These are phyloP conservation scores for Anableps anableps DNA, from an alignment of 2,797 vertebrate species.

Conservation along the genomic window DNA sequence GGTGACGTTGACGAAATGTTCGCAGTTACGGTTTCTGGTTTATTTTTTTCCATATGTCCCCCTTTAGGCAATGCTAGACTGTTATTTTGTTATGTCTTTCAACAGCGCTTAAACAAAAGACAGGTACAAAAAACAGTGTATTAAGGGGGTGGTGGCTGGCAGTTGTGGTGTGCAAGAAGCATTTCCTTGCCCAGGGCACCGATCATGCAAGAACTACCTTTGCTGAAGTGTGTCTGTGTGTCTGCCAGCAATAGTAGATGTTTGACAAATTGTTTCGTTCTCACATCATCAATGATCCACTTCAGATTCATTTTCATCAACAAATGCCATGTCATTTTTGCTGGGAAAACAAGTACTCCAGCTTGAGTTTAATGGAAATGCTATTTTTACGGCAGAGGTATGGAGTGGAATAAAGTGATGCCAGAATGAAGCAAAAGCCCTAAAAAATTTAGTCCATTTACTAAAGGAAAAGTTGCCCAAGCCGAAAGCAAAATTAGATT, in stretches of 20 bases:
- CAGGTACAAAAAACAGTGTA: not conserved
- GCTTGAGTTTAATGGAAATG: slow-evolving; percentile 39
- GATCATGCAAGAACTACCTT: not conserved
- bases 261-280: not conserved
- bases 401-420: slow-evolving; percentile 49
- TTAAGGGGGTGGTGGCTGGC: not conserved
- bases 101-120: not conserved
- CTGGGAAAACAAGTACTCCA: slow-evolving; percentile 43
- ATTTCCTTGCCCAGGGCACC: not conserved
- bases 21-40: too few relatives aligned
- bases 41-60: too few relatives aligned
- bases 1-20: too few relatives aligned
- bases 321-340: slow-evolving; percentile 63
- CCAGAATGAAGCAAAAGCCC: slow-evolving; percentile 47
- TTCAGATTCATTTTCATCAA: slow-evolving; percentile 59
- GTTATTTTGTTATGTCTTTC: not conserved
- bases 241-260: not conserved
- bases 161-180: not conserved
- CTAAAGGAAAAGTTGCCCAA: slow-evolving; percentile 36
- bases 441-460: slow-evolving; percentile 45
- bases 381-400: slow-evolving; percentile 25
- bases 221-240: not conserved
- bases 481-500: slow-evolving; percentile 42
- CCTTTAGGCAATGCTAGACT: too few relatives aligned
- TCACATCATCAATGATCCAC: slow-evolving; percentile 4